Conservation (phyloP, 2,797 vertebrate genomes). For the Champsocephalus gunnari region DNA sequence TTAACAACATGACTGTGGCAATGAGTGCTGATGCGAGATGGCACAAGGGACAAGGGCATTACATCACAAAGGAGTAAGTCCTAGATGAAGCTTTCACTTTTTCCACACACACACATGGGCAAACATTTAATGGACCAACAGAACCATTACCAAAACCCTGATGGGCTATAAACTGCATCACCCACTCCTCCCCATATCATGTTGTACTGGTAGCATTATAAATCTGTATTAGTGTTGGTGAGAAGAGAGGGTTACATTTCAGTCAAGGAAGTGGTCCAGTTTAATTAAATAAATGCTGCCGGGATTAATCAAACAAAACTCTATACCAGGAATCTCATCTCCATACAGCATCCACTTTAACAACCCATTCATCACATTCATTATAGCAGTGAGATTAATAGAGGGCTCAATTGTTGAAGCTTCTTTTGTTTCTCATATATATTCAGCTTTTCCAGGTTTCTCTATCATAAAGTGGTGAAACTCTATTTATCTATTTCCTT, state of each 20-base stretch:
- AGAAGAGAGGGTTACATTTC: constrained; percentile 26
- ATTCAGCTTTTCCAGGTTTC: neutral
- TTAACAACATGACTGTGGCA: constrained; percentile 18
- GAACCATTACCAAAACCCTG: constrained; percentile 49
- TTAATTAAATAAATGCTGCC: constrained; percentile 44
- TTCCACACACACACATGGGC: constrained; percentile 22
- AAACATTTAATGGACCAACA: constrained; percentile 59
- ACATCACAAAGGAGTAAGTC: constrained; percentile 42
- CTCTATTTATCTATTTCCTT: constrained; percentile 49
- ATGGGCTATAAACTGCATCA: constrained; percentile 45
- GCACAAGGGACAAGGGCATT: constrained; percentile 27
- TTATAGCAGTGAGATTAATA: constrained; percentile 17
- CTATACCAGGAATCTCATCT: constrained; percentile 10
- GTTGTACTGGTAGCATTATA: constrained; percentile 8
- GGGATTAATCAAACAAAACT: constrained; percentile 51
- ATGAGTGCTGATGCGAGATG: constrained; percentile 30
- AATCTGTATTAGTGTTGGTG: constrained; percentile 25
- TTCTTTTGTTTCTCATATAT: constrained; percentile 1
- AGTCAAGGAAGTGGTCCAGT: constrained; percentile 18
- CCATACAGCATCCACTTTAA: neutral
- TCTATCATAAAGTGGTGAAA: constrained; percentile 24
- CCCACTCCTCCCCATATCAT: constrained; percentile 37
- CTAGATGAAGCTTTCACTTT: constrained; percentile 38
- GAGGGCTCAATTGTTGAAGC: neutral
- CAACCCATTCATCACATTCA: constrained; percentile 6